Base-by-base conservation (phyloP, 2,797 vertebrate species). In the Phoxinus dragarum region DNA sequence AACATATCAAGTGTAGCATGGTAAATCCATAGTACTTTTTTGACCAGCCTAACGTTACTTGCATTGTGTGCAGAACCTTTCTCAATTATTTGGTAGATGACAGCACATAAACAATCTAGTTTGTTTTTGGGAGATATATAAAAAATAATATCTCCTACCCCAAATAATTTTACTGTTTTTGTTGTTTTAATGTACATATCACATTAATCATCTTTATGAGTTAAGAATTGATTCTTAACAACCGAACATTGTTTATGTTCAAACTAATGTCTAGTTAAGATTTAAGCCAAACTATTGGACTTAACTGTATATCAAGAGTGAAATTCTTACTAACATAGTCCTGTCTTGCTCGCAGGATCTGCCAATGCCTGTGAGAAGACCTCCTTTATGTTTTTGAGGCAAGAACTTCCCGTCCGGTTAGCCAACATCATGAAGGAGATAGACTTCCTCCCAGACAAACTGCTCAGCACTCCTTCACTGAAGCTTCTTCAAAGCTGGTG, bases 371-470 rank as follows among this genome's bases (percentile, higher is more conserved):
- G 98, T 88, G 98, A 99, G 94, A 98, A 97, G 95, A 99, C 98
- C 17, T 99, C 98, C 4, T 99, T 99, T 79, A 94, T 95, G 0
- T 99, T 99, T 94, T 92, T 99, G 86, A 93, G 98, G 5, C 98
- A 99, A 92, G 98, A 99, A 87, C 96, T 99, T 92, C 97, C 98
- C 3, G 98, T 99, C 87, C 94, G 98, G 89, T 94, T 99, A 87
- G 97, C 98, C 87, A 99, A 99, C 92, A 99, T 99, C 90, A 96
- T 99, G 94, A 97, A 95, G 84, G 98, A 99, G 94, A 98, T 99
- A 1, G 97, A 98, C 88, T 97, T 98, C 42, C 98, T 99, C 83
- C 98, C 98, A 6, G 96, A 97, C 88, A 96, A 94, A 86, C 93
- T 99, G 68, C 92, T 98, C 3, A 71, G 94, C 82, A 99, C 98